These are phyloP conservation scores for Apodemia zela DNA, from an alignment of 2,888 invertebrate genomes.

Conservation along the genomic window DNA sequence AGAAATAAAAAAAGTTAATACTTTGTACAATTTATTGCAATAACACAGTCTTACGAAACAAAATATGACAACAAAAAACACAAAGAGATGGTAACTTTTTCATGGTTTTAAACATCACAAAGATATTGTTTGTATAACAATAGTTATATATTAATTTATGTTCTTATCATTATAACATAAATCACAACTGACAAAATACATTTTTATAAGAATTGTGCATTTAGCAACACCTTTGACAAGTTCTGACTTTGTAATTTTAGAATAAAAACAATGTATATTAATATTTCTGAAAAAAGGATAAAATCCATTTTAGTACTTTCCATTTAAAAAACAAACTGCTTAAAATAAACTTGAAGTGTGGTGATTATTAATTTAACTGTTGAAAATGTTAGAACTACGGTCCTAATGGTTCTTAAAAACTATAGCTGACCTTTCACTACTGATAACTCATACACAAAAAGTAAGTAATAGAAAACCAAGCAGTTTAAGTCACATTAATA, in stretches of 20 bases:
- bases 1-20: conserved; percentile 27
- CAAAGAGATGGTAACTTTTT: conserved; percentile 72
- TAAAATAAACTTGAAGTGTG: background rate
- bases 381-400: background rate
- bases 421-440: background rate
- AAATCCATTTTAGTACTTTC: background rate
- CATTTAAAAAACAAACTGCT: background rate
- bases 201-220: background rate
- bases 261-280: background rate
- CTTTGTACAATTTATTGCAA: conserved; percentile 76
- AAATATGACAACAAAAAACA: conserved; percentile 64
- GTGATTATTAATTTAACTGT: background rate
- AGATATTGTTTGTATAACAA: conserved; percentile 8
- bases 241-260: background rate
- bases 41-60: conserved; percentile 75
- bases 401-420: background rate
- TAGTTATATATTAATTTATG: conserved; percentile 14
- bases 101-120: conserved; percentile 52
- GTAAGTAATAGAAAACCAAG: background rate
- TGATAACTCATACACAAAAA: conserved; percentile 3
- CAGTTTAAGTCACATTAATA: background rate
- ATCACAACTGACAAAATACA: conserved; percentile 12
- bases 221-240: background rate
- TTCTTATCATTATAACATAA: conserved; percentile 13
- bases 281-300: background rate